Evolutionary conservation across 2,113 vertebrate genomes (phyloP), one percentile per base, ranked within the genome.

Genomic region (Phaethon lepturus): DNA sequence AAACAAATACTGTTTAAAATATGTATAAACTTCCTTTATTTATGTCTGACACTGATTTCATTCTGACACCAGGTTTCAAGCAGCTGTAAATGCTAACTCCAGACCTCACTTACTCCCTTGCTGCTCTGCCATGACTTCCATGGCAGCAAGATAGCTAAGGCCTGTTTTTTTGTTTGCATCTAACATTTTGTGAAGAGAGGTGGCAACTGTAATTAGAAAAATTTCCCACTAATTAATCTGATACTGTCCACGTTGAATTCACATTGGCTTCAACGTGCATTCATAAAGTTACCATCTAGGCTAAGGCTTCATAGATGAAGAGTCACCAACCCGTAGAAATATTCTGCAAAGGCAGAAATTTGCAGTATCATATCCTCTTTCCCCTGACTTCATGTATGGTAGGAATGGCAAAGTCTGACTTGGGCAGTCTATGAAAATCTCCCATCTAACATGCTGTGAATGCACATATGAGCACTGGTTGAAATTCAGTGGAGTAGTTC

Each of bases 21-120:
- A 95, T 67, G 56, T 86, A 91, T 96, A 96, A 96, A 97, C 91
- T 95, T 97, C 96, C 96, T 96, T 86, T 97, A 95, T 97, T 97
- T 97, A 91, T 86, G 96, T 95, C 96, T 97, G 78, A 94, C 29
- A 45, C 55, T 82, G 83, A 78, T 95, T 91, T 72, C 56, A 58
- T 79, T 93, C 49, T 59, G 63, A 88, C 78, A 76, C 45, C 64
- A 90, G 75, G 68, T 94, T 96, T 93, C 17, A 25, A 63, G 82
- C 96, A 96, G 93, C 94, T 97, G 93, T 64, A 86, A 92, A 78
- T 69, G 76, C 22, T n/a, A 53, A 50, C 42, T 79, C 17, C 50
- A 60, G 81, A 58, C 68, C 47, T 74, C 31, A 5, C 11, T 44
- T 64, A 24, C 45, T 77, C 55, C 40, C 33, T 69, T 64, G 68